Base-by-base conservation (phyloP, 2,888 invertebrate genomes). In the Rhamnusium bicolor region DNA sequence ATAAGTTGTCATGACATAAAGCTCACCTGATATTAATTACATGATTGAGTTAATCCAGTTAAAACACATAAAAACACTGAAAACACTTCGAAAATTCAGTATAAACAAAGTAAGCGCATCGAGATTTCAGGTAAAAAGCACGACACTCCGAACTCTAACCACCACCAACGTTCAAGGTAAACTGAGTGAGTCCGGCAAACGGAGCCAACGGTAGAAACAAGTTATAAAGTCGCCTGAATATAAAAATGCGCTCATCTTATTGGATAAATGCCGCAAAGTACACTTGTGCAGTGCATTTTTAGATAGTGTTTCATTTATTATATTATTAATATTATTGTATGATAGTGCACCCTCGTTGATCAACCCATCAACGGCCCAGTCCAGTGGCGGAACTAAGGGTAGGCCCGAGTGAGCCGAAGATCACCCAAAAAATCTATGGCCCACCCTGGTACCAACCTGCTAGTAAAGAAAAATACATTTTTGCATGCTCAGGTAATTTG, bases 151-250 rank as follows among this genome's bases (percentile, higher is more conserved):
- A 60, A 76, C 77, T 68, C 69, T 66, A 74, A 77, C 72, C 63
- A 21, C 73, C 61, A 58, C 58, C 76, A 81, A 74, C 78, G 81
- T 81, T 82, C 83, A 83, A 83, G 83, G 83, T 83, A 83, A 83
- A 83, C 83, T 82, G 76, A 78, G 71, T 54, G 74, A 74, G 69
- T 21, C 54, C 32, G 46, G 46, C 65, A 71, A 75, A 66, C 62
- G 61, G 75, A 74, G 63, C 62, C 70, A 73, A 75, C 80, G 80
- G 81, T 82, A 77, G 80, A 81, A 83, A 82, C 83, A 75, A 80
- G 83, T 83, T 81, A 78, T 76, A 77, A n/a, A 75, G 77, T 76
- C 78, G 80, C 76, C 79, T 70, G 77, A 79, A 78, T 78, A 80
- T 79, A 81, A 81, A 83, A 81, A 82, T 78, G 78, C 78, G 73